Percentiles rank a stretch among this genome's conserved stretches.
These are phyloP conservation scores for Hypercompe scribonia DNA, from an alignment of 2,888 invertebrate species.

Conservation along the genomic window DNA sequence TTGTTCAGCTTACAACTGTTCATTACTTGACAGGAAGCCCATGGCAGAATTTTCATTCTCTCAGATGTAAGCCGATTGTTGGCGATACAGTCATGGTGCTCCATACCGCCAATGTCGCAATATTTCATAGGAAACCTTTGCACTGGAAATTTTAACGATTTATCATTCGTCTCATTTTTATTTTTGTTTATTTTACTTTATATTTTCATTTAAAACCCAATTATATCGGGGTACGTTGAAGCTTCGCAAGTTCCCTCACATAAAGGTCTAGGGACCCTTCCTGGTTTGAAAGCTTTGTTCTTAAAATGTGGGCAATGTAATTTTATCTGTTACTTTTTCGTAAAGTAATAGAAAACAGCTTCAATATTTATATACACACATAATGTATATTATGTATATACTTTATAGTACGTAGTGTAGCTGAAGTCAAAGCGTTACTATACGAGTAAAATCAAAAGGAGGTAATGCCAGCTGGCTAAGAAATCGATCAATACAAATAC, in stretches of 20 bases:
- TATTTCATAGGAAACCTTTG: conserved; percentile 1
- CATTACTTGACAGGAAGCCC: conserved; percentile 12
- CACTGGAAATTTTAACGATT: not conserved
- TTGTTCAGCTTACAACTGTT: conserved; percentile 19
- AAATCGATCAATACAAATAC: too few species aligned
- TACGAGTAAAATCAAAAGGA: too few species aligned
- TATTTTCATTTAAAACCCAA: not conserved
- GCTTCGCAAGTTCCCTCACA: not conserved
- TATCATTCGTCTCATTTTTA: not conserved
- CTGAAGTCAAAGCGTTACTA: too few species aligned
- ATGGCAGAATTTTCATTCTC: not conserved
- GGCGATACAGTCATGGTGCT: conserved; percentile 6
- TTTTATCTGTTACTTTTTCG: not conserved
- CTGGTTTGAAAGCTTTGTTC: not conserved
- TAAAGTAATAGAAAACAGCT: not conserved
- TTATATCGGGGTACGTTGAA: not conserved
- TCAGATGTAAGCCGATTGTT: conserved; percentile 18
- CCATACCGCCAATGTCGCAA: not conserved
- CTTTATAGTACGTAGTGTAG: too few species aligned
- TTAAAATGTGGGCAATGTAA: not conserved
- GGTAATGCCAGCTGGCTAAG: too few species aligned
- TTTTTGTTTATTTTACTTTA: not conserved
- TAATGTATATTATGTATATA: too few species aligned
- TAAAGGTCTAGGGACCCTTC: not conserved
- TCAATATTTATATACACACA: not conserved